Evolutionary conservation across 2,888 invertebrate genomes (phyloP).

Genomic region (Philereme transversata): DNA sequence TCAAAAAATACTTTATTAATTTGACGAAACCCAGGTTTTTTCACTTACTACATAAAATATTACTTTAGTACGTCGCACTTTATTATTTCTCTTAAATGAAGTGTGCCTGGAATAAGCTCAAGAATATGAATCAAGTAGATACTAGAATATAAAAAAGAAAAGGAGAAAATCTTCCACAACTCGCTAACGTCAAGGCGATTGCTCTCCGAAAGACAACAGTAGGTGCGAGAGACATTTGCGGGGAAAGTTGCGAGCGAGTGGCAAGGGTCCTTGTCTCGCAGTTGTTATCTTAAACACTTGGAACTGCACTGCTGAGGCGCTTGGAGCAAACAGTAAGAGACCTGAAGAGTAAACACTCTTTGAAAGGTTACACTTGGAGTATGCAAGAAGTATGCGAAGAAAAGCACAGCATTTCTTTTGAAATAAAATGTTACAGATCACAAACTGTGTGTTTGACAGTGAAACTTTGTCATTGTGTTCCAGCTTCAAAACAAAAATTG

Average conservation of each 20-base stretch:
- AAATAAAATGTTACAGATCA: too few species aligned
- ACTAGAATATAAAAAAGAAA: not conserved
- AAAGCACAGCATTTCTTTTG: too few species aligned
- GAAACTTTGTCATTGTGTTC: too few species aligned
- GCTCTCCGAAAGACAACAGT: constrained; percentile 46
- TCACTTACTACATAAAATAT: too few species aligned
- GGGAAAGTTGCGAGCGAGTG: constrained; percentile 59
- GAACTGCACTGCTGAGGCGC: constrained; percentile 48
- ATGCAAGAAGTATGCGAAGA: not conserved
- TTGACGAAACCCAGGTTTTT: too few species aligned
- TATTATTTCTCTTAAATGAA: too few species aligned
- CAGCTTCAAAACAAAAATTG: too few species aligned
- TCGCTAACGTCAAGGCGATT: constrained; percentile 34
- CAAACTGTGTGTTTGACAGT: too few species aligned
- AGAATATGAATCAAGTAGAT: not conserved
- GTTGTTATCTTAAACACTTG: constrained; percentile 71
- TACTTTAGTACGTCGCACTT: too few species aligned
- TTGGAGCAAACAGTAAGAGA: constrained; percentile 38
- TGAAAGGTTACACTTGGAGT: constrained; percentile 1
- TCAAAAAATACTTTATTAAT: too few species aligned
- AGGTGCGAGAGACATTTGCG: constrained; percentile 48
- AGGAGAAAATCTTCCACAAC: not conserved
- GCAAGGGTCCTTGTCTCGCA: constrained; percentile 63
- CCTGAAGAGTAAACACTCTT: constrained; percentile 17
- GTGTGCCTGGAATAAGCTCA: not conserved